These are phyloP conservation scores for Crematogaster levior DNA, from an alignment of 2,888 invertebrate species.

Conservation along the genomic window DNA sequence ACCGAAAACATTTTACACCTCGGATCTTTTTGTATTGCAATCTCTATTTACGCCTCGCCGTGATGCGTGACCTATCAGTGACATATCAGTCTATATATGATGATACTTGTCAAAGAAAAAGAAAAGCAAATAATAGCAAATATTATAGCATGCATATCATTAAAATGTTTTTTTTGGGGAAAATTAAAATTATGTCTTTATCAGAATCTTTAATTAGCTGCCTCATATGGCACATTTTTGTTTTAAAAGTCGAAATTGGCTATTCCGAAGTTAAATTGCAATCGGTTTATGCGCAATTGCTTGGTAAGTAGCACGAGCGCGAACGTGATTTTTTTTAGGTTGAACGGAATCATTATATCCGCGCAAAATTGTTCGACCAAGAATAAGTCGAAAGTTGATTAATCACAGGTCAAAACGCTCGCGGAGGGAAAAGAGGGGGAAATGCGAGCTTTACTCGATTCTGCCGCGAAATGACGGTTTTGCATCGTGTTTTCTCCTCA, in stretches of 20 bases:
- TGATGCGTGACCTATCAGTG: too few species aligned
- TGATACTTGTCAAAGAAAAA: background rate
- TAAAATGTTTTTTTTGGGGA: background rate
- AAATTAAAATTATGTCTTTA: background rate
- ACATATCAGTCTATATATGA: background rate
- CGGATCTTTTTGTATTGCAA: background rate
- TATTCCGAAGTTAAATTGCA: background rate
- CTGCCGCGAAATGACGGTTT: constrained; percentile 76
- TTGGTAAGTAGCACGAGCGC: background rate
- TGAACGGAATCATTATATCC: background rate
- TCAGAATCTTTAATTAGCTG: background rate
- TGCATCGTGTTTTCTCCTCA: constrained; percentile 85
- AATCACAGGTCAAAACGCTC: constrained; percentile 62
- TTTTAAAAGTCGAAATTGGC: background rate
- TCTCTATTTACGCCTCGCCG: background rate
- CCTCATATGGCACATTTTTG: background rate
- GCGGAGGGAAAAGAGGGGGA: constrained; percentile 9
- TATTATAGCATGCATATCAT: background rate
- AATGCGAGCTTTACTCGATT: constrained; percentile 65
- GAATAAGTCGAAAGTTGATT: constrained; percentile 59
- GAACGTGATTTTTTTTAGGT: background rate
- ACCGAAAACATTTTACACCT: too few species aligned
- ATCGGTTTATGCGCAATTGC: background rate
- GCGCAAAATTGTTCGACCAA: constrained; percentile 4
- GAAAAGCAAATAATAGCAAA: background rate